Base-by-base conservation (phyloP, 2,888 invertebrate genomes). In the Scaptomyza cyrtandrae region DNA sequence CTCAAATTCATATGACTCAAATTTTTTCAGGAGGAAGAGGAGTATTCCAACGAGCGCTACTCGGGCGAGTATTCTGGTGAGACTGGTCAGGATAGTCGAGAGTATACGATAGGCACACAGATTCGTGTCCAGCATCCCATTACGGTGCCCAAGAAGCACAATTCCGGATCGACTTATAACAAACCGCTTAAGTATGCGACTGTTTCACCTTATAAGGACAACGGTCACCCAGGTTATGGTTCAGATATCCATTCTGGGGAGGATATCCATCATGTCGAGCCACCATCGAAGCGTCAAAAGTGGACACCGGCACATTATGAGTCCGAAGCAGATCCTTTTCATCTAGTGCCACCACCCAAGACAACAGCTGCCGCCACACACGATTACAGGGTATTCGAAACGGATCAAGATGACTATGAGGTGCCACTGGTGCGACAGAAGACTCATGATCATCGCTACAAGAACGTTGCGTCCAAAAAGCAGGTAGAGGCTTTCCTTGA, bases 51-150 rank as follows among this genome's bases (percentile, higher is more conserved):
- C 4, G 90, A 90, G 54, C 89, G 86, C 6, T 90, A 79, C 6
- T 87, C 79, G 6, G 63, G 68, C 9, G 90, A 91, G 29, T 90
- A 80, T 48, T 89, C 90, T 0, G 84, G 82, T 4, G 90, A 90
- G 35, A 71, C 80, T 6, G 39, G 64, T 3, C 84, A 88, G 60
- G 91, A 91, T 39, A 90, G 90, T 37, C 86, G 81, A 13, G 90
- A 91, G 55, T 91, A 89, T 35, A 88, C 90, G 1, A 91, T 91
- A 45, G 91, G 91, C 48, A 90, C 91, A 0, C 90, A 91, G 48
- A 91, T 91, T 41, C 82, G 90, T 1, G 91, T 91, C 0, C 91
- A 89, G 35, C 90, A 90, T 79, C 90, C 91, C 11, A 84, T 90
- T 11, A 80, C 86, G 3, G 73, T 78, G 24, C 89, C 91, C 14